Percentiles rank a stretch among this genome's conserved stretches.
phyloP scores from a whole-genome alignment of 2,797 vertebrate species.

The Antrozous pallidus region DNA sequence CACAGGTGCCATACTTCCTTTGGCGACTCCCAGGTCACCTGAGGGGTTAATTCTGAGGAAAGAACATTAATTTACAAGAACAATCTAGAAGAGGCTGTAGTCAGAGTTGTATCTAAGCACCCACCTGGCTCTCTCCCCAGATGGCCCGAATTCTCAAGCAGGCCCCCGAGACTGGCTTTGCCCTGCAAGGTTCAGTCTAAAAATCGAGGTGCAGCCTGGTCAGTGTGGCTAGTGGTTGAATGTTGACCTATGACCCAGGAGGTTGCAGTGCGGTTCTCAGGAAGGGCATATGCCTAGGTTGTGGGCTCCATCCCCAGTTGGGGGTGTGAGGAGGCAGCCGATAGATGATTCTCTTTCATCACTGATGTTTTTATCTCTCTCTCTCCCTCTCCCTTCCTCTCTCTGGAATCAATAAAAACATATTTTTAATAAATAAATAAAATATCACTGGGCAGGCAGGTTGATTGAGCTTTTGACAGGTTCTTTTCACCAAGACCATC shows the following conservation, averaged over 20 bases:
- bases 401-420: too few species aligned
- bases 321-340: too few species aligned
- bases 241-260: too few species aligned
- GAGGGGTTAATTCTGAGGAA: background rate
- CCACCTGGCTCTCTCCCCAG: background rate
- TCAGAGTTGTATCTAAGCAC: rapidly evolving
- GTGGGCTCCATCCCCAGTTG: too few species aligned
- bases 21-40: background rate
- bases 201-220: background rate
- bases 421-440: too few species aligned
- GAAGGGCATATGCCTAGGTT: too few species aligned
- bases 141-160: background rate
- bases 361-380: too few species aligned
- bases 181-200: background rate
- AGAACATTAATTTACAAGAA: background rate
- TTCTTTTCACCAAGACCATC: constrained; percentile 5
- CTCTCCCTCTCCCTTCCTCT: too few species aligned
- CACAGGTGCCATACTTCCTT: too few species aligned
- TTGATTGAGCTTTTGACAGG: constrained; percentile 14
- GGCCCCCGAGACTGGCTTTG: background rate
- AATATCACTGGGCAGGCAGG: background rate
- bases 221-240: too few species aligned
- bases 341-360: too few species aligned
- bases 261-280: too few species aligned
- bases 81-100: background rate